phyloP scores from a whole-genome alignment of 1,140 invertebrate genomes.

The Neomicropteryx cornuta region DNA sequence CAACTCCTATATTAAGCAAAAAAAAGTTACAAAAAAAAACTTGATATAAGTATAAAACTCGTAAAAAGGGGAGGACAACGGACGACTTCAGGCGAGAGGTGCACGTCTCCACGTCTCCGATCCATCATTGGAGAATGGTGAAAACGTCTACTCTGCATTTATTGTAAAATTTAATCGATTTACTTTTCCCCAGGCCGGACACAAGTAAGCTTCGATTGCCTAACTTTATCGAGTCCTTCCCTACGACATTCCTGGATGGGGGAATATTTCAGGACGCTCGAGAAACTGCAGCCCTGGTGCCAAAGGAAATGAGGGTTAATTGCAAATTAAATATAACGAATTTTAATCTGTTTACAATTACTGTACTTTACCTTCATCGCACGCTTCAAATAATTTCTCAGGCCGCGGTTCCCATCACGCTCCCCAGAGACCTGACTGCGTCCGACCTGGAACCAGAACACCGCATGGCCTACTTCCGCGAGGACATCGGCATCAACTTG shows the following conservation, averaged over 20 bases:
- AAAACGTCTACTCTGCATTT: not conserved
- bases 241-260: conserved; percentile 67
- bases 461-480: conserved; percentile 62
- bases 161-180: not conserved
- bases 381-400: not conserved
- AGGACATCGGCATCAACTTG: conserved; percentile 61
- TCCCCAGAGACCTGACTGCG: conserved; percentile 62
- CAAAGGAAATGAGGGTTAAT: conserved; percentile 26
- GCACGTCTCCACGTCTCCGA: too few species aligned
- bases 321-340: conserved; percentile 39
- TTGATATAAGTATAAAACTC: too few species aligned
- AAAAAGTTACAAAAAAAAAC: too few species aligned
- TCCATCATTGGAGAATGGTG: too few species aligned
- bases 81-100: too few species aligned
- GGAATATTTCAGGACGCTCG: conserved; percentile 53
- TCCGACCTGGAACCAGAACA: conserved; percentile 63
- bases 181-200: conserved; percentile 38
- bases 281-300: conserved; percentile 55
- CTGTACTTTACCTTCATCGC: not conserved
- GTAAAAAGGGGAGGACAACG: too few species aligned
- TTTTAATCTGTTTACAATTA: not conserved
- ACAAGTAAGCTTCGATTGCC: conserved; percentile 61
- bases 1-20: too few species aligned
- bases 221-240: conserved; percentile 58
- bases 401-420: conserved; percentile 47